Evolutionary conservation across 1,140 invertebrate genomes (phyloP).

Genomic region (Prorops nasuta): DNA sequence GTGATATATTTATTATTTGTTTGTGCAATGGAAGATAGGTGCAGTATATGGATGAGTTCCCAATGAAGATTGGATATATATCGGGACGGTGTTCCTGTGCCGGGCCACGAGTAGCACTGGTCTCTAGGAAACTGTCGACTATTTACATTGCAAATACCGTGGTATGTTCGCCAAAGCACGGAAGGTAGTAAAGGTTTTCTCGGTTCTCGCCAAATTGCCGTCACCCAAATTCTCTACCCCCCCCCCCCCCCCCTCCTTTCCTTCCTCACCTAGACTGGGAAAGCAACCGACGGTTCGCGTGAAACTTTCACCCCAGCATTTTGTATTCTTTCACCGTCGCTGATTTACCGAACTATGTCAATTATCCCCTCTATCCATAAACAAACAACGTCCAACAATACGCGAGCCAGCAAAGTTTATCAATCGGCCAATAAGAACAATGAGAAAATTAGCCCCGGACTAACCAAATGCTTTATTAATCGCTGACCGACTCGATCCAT

Average conservation of each 20-base stretch:
- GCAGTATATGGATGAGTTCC: not conserved
- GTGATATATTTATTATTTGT: too few relatives aligned
- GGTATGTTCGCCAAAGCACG: not conserved
- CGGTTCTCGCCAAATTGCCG: conserved; percentile 7
- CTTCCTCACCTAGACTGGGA: not conserved
- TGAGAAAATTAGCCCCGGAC: not conserved
- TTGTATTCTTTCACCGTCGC: not conserved
- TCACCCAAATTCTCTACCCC: not conserved
- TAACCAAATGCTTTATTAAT: not conserved
- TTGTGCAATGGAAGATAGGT: not conserved
- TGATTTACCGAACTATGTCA: not conserved
- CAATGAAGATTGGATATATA: not conserved
- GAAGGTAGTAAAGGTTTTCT: not conserved
- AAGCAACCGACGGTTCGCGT: not conserved
- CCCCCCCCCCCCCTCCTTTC: not conserved
- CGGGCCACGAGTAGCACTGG: too few relatives aligned
- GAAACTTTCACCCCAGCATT: not conserved
- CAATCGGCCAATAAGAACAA: not conserved
- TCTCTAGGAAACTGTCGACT: not conserved
- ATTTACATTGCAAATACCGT: conserved; percentile 24
- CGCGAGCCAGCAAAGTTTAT: too few relatives aligned
- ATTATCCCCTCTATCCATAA: not conserved
- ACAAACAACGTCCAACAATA: too few relatives aligned
- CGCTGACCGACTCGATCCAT: too few relatives aligned
- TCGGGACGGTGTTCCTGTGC: too few relatives aligned